Conservation (phyloP, 2,888 invertebrate genomes). For the Platycnemis pennipes region DNA sequence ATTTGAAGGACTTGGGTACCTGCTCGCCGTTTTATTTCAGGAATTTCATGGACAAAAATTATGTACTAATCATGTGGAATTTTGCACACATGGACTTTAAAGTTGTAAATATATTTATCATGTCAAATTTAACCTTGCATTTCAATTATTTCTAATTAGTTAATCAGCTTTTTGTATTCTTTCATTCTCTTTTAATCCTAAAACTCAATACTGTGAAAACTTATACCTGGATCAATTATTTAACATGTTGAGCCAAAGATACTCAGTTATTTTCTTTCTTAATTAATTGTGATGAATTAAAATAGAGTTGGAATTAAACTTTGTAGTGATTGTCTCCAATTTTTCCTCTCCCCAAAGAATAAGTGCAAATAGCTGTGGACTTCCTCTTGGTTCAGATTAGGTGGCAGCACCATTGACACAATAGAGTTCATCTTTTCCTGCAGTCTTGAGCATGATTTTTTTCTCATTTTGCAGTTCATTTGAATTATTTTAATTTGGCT, state of each 20-base stretch:
- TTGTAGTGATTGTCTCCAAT: neutral
- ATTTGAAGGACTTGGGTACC: neutral
- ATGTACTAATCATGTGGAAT: slow-evolving; percentile 9
- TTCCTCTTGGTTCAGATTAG: neutral
- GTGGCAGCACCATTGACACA: neutral
- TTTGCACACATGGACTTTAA: slow-evolving; percentile 2
- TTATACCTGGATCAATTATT: neutral
- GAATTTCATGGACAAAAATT: neutral
- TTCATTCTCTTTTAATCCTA: neutral
- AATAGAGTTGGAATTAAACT: neutral
- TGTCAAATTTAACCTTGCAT: slow-evolving; percentile 30
- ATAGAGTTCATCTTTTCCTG: neutral
- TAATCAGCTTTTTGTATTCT: neutral
- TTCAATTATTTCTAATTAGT: slow-evolving; percentile 30
- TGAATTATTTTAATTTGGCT: neutral
- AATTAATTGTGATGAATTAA: neutral
- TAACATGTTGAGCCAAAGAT: neutral
- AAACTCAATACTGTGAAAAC: slow-evolving; percentile 28
- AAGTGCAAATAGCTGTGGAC: neutral
- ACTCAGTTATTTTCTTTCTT: neutral
- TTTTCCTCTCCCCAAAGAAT: neutral
- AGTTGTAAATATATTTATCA: slow-evolving; percentile 30
- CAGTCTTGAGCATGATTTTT: neutral
- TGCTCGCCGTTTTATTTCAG: slow-evolving; percentile 16
- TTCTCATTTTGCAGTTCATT: neutral